Evolutionary conservation across 2,797 vertebrate species (phyloP), one percentile per base, ranked within the genome.

Genomic region (Buphagus erythrorhynchus): DNA sequence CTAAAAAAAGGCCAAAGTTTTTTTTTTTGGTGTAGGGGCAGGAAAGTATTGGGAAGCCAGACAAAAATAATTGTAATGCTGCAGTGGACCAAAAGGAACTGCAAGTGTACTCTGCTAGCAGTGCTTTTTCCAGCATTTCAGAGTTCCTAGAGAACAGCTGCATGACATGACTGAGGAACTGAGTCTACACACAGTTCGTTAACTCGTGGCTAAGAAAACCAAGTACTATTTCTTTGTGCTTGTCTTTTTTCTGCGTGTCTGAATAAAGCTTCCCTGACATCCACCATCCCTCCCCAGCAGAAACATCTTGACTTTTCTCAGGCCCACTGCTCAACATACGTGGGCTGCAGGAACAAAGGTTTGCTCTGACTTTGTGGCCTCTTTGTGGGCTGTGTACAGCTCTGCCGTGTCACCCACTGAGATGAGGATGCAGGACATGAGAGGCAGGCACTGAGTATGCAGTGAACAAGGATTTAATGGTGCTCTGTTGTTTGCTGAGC

Each of bases 141-240:
- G 78, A 95, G 66, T 43, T 94, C 36, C 69, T 62, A 62, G 69
- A 75, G 86, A 94, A 88, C 33, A 93, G 82, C 82, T 88, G 82
- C n/a, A 88, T 29, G 52, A 71, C 55, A 67, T 54, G 79, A 90
- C 69, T 88, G 73, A 75, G 40, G 59, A 94, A 88, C 68, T 71
- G 48, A 86, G 86, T 91, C 66, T 90, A 77, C 58, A 90, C 78
- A 66, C 73, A 95, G 87, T 90, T 95, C 91, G 95, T 96, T 96
- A 95, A 76, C 76, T 69, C 46, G 55, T 2, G 16, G 36, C 63
- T 94, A 63, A 88, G 59, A 63, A 96, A 88, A 78, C 11, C 14
- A 90, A 90, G 86, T 54, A 48, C 4, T 7, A 75, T 83, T 80
- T 87, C 66, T 92, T 83, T 83, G 77, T 75, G 88, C 51, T 66